Evolutionary conservation across 2,888 invertebrate genomes (phyloP).

Genomic region (Thalpophila matura): DNA sequence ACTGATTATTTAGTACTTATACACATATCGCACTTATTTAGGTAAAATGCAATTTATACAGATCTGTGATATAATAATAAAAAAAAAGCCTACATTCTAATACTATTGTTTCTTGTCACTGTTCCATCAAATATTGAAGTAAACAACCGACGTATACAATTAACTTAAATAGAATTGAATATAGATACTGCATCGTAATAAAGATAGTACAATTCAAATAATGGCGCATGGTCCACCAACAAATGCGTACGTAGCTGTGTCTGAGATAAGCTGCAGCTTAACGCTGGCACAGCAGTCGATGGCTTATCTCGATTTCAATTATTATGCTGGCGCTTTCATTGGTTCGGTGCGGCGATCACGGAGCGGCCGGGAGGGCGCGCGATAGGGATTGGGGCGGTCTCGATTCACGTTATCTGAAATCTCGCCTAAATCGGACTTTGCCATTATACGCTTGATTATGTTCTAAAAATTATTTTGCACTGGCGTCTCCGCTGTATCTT

Average conservation of each 20-base stretch:
- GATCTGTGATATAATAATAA: background rate
- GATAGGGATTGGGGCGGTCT: conserved; percentile 82
- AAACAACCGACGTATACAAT: conserved; percentile 62
- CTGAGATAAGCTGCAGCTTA: conserved; percentile 87
- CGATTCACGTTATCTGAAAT: conserved; percentile 84
- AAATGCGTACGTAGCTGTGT: conserved; percentile 83
- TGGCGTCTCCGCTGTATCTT: conserved; percentile 29
- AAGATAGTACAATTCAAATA: conserved; percentile 82
- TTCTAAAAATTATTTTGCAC: conserved; percentile 67
- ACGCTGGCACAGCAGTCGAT: conserved; percentile 85
- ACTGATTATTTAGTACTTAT: no score
- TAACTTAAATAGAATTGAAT: conserved; percentile 75
- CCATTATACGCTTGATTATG: conserved; percentile 80
- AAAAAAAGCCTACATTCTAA: background rate
- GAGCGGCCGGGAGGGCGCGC: conserved; percentile 69
- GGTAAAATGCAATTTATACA: no score
- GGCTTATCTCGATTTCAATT: conserved; percentile 90
- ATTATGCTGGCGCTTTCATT: conserved; percentile 88
- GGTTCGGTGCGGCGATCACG: conserved; percentile 77
- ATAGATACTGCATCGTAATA: conserved; percentile 78
- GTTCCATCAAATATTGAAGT: conserved; percentile 9
- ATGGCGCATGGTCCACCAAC: conserved; percentile 81
- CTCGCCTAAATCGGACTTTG: conserved; percentile 83
- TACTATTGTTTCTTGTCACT: background rate
- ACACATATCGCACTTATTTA: no score